A percentile compares a stretch with the other conserved stretches of the same genome.
phyloP scores from a whole-genome alignment of 2,888 invertebrate species.

The Leucoptera coffeella region DNA sequence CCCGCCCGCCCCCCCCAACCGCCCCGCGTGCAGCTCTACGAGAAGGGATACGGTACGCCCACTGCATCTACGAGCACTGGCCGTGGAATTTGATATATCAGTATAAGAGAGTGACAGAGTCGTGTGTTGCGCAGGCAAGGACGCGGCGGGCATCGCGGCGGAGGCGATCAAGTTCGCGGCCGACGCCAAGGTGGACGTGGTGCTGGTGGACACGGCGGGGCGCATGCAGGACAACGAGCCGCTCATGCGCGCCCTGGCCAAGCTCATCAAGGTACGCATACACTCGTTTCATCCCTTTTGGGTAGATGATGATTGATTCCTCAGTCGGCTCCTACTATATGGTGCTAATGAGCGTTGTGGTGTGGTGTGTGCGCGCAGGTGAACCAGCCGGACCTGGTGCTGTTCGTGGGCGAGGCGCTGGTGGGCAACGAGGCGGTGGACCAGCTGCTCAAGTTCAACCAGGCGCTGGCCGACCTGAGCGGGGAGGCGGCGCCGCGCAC shows the following conservation, averaged over 20 bases:
- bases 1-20: constrained; percentile 68
- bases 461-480: constrained; percentile 90
- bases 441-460: constrained; percentile 98
- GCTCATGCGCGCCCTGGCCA: constrained; percentile 94
- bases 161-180: constrained; percentile 89
- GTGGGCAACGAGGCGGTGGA: constrained; percentile 99
- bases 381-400: constrained; percentile 93
- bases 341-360: too few relatives aligned
- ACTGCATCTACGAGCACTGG: background rate
- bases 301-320: too few relatives aligned
- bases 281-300: too few relatives aligned
- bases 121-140: constrained; percentile 68
- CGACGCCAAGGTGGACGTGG: constrained; percentile 80
- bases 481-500: constrained; percentile 75
- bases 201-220: constrained; percentile 98
- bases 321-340: too few relatives aligned
- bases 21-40: constrained; percentile 88
- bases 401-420: constrained; percentile 99
- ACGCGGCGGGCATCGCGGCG: constrained; percentile 97
- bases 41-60: constrained; percentile 82
- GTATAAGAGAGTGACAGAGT: too few relatives aligned
- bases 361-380: too few relatives aligned
- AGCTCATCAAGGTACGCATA: constrained; percentile 70
- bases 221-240: constrained; percentile 99
- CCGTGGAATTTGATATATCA: background rate